A percentile compares a stretch with the other conserved stretches of the same genome.
Evolutionary conservation across 2,113 vertebrate genomes (phyloP).

Genomic region (Sciurus niger): DNA sequence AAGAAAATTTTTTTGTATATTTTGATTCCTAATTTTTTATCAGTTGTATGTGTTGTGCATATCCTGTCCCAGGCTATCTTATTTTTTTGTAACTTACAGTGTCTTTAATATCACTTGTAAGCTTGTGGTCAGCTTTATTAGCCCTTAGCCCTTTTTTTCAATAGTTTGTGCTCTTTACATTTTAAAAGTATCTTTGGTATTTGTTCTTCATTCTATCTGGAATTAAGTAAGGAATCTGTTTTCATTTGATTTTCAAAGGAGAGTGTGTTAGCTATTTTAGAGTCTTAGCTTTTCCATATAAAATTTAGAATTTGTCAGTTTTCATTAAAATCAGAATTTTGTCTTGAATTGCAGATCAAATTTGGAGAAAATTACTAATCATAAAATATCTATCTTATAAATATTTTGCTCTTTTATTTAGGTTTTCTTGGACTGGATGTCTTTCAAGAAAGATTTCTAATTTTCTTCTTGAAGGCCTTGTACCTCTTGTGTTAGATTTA

Average conservation of each 20-base stretch:
- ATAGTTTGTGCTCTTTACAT: neutral
- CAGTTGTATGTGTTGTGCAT: neutral
- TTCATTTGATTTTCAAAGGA: neutral
- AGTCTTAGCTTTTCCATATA: neutral
- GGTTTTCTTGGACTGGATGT: neutral
- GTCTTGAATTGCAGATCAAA: neutral
- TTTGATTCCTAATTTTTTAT: slow-evolving; percentile 22
- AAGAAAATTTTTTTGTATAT: neutral
- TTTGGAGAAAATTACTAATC: neutral
- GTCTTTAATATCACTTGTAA: neutral
- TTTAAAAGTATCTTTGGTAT: neutral
- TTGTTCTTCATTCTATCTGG: neutral
- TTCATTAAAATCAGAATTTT: slow-evolving; percentile 27
- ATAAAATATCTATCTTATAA: neutral
- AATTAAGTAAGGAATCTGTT: neutral
- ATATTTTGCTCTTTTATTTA: slow-evolving; percentile 1
- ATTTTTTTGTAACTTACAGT: neutral
- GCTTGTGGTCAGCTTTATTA: neutral
- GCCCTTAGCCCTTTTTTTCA: neutral
- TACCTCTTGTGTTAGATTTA: neutral
- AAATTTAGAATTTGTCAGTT: slow-evolving; percentile 35
- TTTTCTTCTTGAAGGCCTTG: neutral
- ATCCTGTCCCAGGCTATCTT: neutral
- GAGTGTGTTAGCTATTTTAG: neutral
- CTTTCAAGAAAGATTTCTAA: neutral